Base-by-base conservation (phyloP, 2,113 vertebrate genomes). In the Catharus minimus region DNA sequence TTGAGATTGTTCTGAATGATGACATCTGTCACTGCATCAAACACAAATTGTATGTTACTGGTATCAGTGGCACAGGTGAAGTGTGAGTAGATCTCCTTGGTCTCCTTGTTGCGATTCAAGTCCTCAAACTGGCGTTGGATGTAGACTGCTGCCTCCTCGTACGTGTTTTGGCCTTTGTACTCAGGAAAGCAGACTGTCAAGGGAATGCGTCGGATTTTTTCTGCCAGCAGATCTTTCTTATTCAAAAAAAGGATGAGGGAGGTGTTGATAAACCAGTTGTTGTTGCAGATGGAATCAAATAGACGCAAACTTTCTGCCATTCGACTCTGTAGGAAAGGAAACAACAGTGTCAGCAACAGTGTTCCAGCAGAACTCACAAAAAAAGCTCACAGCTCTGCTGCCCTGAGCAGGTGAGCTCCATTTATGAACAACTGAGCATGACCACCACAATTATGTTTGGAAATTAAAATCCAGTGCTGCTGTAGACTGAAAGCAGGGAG, bases 1-100 rank as follows among this genome's bases (percentile, higher is more conserved):
- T 99, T 99, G 93, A 99, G 99, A 98, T 99, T 99, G 98, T 99
- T 99, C 98, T 99, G 99, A 97, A 99, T 99, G 94, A 99, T 99
- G 98, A 99, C 99, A 92, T 99, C 99, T 97, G 99, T 99, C 96
- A 99, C 99, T 32, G 99, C 99, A 68, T 99, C 99, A 92, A 99
- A 99, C 94, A 99, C 99, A 97, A 99, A 99, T 89, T 99, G 99
- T 97, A 99, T 99, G 98, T 99, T 99, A 98, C 99, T 99, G 98
- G 98, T 98, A 89, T 98, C 98, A 41, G 98, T 98, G 92, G 98
- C 98, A 13, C 98, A 98, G 97, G 98, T 98, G 98, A 99, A 99
- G 97, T 99, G 99, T 14, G 99, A 99, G 95, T 99, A 99, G 97
- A 99, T 99, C 96, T 99, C 99, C 98, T 99, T 99, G 97, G 99